Conservation (phyloP, 2,888 invertebrate genomes). For the Noctuana brunneofusca region DNA sequence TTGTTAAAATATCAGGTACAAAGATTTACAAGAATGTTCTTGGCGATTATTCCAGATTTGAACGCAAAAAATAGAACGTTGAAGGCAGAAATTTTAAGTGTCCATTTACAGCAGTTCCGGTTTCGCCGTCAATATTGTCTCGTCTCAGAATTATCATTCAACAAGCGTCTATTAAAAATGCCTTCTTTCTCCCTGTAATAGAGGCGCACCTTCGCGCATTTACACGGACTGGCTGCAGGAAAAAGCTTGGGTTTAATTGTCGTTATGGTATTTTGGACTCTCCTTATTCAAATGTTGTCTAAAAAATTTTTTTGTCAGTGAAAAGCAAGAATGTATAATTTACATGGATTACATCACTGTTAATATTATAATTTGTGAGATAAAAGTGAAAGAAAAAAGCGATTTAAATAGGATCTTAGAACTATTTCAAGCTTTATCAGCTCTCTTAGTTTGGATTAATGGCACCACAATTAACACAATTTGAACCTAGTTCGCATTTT, state of each 20-base stretch:
- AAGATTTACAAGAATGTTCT: conserved; percentile 1
- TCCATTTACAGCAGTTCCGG: conserved; percentile 18
- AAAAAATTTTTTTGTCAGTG: too few relatives aligned
- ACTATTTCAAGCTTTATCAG: too few relatives aligned
- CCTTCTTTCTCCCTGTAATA: conserved; percentile 19
- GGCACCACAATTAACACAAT: too few relatives aligned
- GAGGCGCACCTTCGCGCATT: not conserved
- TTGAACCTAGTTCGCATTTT: too few relatives aligned
- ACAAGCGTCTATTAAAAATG: conserved; percentile 30
- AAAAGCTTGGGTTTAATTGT: not conserved
- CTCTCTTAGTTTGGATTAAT: too few relatives aligned
- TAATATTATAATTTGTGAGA: too few relatives aligned
- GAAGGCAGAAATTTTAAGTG: conserved; percentile 11
- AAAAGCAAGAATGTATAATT: too few relatives aligned
- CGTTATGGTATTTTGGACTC: not conserved
- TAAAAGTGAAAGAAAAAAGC: too few relatives aligned
- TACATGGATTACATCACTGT: too few relatives aligned
- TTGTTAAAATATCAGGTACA: not conserved
- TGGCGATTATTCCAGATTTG: conserved; percentile 7
- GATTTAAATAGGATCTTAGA: too few relatives aligned
- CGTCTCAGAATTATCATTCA: conserved; percentile 28
- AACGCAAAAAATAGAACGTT: conserved; percentile 13
- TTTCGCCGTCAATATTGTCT: conserved; percentile 29
- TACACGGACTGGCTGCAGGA: not conserved
- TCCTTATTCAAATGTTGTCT: too few relatives aligned